phyloP scores from a whole-genome alignment of 2,888 invertebrate genomes.

The Machimus rusticus region DNA sequence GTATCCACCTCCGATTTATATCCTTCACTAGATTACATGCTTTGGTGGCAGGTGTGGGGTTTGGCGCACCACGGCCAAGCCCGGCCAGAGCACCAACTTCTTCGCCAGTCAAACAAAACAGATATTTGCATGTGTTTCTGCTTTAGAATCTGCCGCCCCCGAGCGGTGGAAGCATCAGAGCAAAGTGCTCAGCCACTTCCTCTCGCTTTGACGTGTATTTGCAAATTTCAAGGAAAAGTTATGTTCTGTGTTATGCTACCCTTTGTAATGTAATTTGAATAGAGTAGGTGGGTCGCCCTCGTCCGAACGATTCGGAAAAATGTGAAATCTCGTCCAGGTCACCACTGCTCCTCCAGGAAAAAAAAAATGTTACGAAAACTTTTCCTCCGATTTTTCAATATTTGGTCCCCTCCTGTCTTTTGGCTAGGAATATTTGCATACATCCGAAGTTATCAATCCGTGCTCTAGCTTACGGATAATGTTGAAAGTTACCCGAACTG shows the following conservation, averaged over 20 bases:
- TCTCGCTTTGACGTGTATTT: constrained; percentile 23
- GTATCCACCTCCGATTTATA: constrained; percentile 47
- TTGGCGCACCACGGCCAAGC: not conserved
- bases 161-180: constrained; percentile 1
- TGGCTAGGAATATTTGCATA: constrained; percentile 14
- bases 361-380: constrained; percentile 19
- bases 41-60: not conserved
- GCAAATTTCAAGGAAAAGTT: constrained; percentile 24
- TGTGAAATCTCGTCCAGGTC: not conserved
- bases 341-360: not conserved
- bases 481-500: constrained; percentile 11
- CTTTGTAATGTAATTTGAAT: constrained; percentile 33
- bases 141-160: not conserved
- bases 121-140: not conserved
- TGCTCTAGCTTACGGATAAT: constrained; percentile 15
- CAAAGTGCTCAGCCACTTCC: constrained; percentile 16
- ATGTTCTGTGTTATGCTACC: constrained; percentile 5
- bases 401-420: not conserved
- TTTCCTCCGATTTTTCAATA: constrained; percentile 30
- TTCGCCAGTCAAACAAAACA: constrained; percentile 15
- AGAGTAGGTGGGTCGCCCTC: not conserved
- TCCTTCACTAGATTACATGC: constrained; percentile 6
- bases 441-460: constrained; percentile 25
- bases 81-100: not conserved
- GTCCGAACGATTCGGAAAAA: not conserved